Evolutionary conservation across 1,140 invertebrate species (phyloP).

Genomic region (Orchesella cincta): DNA sequence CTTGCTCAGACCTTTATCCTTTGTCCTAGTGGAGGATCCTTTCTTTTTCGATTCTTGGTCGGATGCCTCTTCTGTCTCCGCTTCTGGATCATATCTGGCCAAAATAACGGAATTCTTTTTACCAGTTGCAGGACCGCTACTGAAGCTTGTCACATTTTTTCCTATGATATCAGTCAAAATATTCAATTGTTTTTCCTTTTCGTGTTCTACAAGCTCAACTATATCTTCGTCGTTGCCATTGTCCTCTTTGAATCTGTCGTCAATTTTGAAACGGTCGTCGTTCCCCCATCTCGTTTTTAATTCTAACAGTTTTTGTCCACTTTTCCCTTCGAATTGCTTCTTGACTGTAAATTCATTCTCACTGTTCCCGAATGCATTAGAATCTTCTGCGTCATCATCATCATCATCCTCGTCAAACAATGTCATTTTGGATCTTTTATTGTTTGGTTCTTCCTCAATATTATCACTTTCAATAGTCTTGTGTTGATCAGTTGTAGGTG

Average conservation of each 20-base stretch:
- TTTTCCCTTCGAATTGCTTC: constrained; percentile 38
- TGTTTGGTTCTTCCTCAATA: background rate
- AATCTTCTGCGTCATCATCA: constrained; percentile 26
- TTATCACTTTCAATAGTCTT: background rate
- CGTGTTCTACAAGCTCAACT: background rate
- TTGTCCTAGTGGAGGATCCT: background rate
- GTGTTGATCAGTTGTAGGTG: background rate
- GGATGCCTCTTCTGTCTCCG: background rate
- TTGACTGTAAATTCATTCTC: constrained; percentile 29
- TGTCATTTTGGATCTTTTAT: constrained; percentile 23
- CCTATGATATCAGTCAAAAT: constrained; percentile 41
- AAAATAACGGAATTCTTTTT: constrained; percentile 22
- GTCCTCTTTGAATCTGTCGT: constrained; percentile 42
- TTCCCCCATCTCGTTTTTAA: constrained; percentile 36
- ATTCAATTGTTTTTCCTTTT: constrained; percentile 32
- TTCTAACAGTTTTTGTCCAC: constrained; percentile 40
- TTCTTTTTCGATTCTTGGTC: background rate
- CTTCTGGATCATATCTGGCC: constrained; percentile 34
- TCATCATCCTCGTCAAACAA: constrained; percentile 32
- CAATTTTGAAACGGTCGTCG: constrained; percentile 43
- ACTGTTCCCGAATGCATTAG: background rate
- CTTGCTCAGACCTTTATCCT: background rate
- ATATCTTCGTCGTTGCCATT: background rate
- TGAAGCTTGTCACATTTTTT: background rate
- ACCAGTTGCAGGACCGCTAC: background rate